A percentile compares a stretch with the other conserved stretches of the same genome.
Conservation (phyloP, 2,888 invertebrate species). For the Crossocerus cetratus region DNA sequence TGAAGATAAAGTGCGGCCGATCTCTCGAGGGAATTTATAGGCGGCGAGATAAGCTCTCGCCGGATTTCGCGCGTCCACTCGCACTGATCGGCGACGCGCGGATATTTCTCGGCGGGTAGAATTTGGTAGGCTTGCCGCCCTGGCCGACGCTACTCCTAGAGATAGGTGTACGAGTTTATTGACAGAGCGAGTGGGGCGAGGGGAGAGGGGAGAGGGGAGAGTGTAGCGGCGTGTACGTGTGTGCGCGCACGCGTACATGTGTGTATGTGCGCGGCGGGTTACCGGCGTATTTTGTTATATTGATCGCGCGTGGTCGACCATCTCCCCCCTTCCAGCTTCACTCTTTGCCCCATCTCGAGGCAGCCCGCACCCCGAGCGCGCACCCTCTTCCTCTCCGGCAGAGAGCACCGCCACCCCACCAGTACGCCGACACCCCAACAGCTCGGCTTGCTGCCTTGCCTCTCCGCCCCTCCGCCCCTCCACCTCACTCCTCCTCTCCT, state of each 20-base stretch:
- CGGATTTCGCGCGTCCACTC: constrained; percentile 18
- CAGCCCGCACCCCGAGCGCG: constrained; percentile 50
- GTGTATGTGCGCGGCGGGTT: constrained; percentile 65
- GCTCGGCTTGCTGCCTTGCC: constrained; percentile 2
- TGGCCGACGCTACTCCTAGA: neutral
- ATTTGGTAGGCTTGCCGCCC: constrained; percentile 12
- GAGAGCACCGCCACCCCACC: no score
- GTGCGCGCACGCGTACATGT: constrained; percentile 54
- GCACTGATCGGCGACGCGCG: constrained; percentile 1
- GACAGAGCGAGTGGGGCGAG: constrained; percentile 3
- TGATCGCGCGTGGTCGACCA: constrained; percentile 76
- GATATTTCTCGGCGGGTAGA: constrained; percentile 46
- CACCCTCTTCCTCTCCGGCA: neutral
- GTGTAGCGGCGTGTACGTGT: constrained; percentile 12
- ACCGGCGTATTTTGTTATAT: constrained; percentile 77
- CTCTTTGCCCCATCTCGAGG: constrained; percentile 66
- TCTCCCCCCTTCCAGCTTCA: constrained; percentile 61
- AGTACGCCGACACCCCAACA: neutral
- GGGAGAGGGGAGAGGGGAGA: constrained; percentile 8
- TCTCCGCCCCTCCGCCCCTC: constrained; percentile 33
- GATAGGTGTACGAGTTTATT: constrained; percentile 19
- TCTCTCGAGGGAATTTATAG: constrained; percentile 42
- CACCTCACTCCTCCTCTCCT: constrained; percentile 36
- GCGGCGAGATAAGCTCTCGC: constrained; percentile 34
- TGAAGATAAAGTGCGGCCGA: constrained; percentile 36